phyloP scores from a whole-genome alignment of 2,113 vertebrate species.

The Halcyon malimbica region DNA sequence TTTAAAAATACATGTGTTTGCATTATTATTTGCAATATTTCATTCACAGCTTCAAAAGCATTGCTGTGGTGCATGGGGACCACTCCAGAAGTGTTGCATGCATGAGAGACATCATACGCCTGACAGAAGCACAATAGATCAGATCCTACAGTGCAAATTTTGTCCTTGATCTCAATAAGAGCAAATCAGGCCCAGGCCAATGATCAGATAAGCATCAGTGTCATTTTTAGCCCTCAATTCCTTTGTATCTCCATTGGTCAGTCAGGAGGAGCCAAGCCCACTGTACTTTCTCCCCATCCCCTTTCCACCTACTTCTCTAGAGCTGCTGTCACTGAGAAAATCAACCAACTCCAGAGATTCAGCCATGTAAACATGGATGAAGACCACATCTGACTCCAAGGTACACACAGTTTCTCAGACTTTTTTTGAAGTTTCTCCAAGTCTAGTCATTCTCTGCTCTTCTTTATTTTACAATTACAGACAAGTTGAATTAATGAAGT shows the following conservation, averaged over 20 bases:
- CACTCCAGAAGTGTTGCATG: rapidly evolving
- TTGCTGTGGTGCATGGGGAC: background rate
- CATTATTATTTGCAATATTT: background rate
- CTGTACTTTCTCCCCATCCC: background rate
- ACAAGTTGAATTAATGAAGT: conserved; percentile 8
- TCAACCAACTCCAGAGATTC: background rate
- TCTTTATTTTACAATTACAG: conserved; percentile 8
- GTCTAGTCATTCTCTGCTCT: background rate
- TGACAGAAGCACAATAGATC: background rate
- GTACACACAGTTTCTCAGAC: background rate
- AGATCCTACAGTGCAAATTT: background rate
- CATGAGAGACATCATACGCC: background rate
- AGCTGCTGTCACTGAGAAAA: background rate
- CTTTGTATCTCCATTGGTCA: background rate
- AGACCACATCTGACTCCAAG: background rate
- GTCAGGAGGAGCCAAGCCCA: background rate
- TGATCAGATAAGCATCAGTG: rapidly evolving
- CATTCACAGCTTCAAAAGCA: background rate
- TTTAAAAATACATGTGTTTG: background rate
- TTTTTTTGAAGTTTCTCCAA: background rate
- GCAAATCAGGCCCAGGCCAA: background rate
- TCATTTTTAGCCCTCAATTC: background rate
- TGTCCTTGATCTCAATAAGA: background rate
- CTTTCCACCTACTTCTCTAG: background rate
- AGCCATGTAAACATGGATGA: background rate